These are phyloP conservation scores for Drosophila sordidula DNA, from an alignment of 2,888 invertebrate species.

Conservation along the genomic window DNA sequence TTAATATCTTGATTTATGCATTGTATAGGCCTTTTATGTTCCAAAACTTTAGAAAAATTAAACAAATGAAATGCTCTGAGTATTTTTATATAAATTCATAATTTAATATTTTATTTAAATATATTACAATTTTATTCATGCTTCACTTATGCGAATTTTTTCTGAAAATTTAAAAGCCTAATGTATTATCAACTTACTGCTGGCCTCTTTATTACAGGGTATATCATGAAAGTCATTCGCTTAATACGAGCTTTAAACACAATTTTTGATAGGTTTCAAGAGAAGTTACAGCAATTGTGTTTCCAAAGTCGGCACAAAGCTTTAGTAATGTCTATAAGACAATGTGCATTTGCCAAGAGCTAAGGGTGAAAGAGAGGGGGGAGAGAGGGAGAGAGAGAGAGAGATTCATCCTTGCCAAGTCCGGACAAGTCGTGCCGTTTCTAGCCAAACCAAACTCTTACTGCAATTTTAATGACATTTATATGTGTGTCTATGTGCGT, in stretches of 20 bases:
- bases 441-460: conserved; percentile 70
- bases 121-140: too few species aligned
- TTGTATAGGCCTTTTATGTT: too few species aligned
- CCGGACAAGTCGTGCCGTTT: conserved; percentile 43
- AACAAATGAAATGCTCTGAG: too few species aligned
- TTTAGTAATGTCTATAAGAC: conserved; percentile 28
- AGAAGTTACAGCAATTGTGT: conserved; percentile 11
- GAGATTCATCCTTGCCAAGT: conserved; percentile 62
- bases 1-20: too few species aligned
- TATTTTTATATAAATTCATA: too few species aligned
- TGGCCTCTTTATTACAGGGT: neutral
- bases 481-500: conserved; percentile 33
- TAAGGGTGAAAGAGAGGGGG: neutral
- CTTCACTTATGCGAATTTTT: too few species aligned
- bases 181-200: too few species aligned
- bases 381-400: neutral
- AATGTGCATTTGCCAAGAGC: conserved; percentile 23
- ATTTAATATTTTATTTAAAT: too few species aligned
- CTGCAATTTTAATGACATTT: conserved; percentile 80
- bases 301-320: conserved; percentile 19
- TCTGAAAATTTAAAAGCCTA: too few species aligned
- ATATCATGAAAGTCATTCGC: neutral
- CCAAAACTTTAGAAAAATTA: too few species aligned
- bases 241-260: conserved; percentile 6
- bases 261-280: conserved; percentile 16